Evolutionary conservation across 2,797 vertebrate species (phyloP).

Genomic region (Peromyscus aztecus): DNA sequence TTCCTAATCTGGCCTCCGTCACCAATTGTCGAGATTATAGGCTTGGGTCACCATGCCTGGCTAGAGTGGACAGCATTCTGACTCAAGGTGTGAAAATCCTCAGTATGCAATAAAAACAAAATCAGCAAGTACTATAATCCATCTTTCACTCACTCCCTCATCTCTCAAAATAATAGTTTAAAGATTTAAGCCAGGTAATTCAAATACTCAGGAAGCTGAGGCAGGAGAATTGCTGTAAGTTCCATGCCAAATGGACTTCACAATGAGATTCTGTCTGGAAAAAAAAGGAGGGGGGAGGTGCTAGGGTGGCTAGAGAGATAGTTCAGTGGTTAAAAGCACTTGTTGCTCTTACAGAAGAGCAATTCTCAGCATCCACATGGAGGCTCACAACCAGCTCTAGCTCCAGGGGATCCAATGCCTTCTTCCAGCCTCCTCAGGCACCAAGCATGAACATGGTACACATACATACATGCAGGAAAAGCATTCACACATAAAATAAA

Average conservation of each 20-base stretch:
- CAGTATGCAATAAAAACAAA: conserved; percentile 30
- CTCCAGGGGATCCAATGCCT: neutral
- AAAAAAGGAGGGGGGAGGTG: accelerated
- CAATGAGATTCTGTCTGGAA: neutral
- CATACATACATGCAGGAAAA: neutral
- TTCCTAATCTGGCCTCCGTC: neutral
- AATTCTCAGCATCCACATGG: neutral
- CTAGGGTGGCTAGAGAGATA: no score
- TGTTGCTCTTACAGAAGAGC: neutral
- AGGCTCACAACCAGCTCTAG: neutral
- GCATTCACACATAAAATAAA: neutral
- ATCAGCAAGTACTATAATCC: neutral
- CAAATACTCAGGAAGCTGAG: neutral
- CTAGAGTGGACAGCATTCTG: neutral
- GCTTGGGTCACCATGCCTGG: neutral
- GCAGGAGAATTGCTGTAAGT: neutral
- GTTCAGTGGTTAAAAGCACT: neutral
- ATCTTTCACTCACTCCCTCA: neutral
- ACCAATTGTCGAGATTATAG: neutral
- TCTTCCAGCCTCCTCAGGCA: neutral
- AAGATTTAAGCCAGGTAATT: neutral
- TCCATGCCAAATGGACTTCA: neutral
- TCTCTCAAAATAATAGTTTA: neutral
- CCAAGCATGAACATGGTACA: neutral
- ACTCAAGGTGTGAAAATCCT: neutral